Percentiles rank a stretch among this genome's conserved stretches.
phyloP scores from a whole-genome alignment of 2,797 vertebrate species.

The Halcyon leucocephala region DNA sequence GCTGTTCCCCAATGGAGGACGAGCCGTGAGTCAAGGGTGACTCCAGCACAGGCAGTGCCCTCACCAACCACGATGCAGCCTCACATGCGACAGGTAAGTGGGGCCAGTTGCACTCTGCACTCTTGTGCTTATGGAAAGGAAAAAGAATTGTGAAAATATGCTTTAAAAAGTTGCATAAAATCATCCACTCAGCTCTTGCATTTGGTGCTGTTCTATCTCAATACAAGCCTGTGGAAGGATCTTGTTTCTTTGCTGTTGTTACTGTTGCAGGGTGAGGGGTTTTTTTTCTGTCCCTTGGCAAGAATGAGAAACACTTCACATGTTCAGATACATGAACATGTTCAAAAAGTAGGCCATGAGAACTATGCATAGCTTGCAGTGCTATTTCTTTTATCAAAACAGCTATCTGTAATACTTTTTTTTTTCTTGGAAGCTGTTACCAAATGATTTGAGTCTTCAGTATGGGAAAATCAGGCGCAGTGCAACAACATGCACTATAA shows the following conservation, averaged over 20 bases:
- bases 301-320: not conserved
- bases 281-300: not conserved
- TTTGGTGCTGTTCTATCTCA: not conserved
- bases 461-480: not conserved
- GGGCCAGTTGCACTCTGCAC: not conserved
- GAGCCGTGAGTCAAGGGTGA: not conserved
- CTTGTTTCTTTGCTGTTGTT: not conserved
- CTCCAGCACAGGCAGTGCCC: not conserved
- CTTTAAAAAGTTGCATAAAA: not conserved
- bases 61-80: not conserved
- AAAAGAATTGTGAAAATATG: not conserved
- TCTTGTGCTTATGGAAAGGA: not conserved
- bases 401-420: not conserved
- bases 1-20: not conserved
- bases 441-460: not conserved
- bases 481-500: not conserved
- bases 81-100: accelerated
- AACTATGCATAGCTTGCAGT: not conserved
- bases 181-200: not conserved
- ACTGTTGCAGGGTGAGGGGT: not conserved
- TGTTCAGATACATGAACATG: not conserved
- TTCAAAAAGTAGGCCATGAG: not conserved
- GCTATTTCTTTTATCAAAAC: not conserved
- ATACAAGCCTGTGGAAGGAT: not conserved
- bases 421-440: not conserved